Evolutionary conservation across 2,113 vertebrate genomes (phyloP).

Genomic region (Picathartes gymnocephalus): DNA sequence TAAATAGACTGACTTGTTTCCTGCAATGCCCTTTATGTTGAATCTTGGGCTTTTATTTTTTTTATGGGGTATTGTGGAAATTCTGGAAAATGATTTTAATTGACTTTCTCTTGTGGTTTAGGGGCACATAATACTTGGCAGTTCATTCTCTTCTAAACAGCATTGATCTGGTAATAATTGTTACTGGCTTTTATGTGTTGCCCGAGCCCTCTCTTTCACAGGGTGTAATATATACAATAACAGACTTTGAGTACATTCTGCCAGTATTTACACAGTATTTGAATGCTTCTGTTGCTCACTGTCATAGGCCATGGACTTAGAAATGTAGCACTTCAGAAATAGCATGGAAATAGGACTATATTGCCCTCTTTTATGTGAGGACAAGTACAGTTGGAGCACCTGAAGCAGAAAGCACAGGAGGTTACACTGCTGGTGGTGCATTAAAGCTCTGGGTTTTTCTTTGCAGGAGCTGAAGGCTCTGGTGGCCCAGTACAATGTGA

Average conservation of each 20-base stretch:
- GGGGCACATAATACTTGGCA: conserved; percentile 6
- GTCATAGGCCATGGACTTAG: background rate
- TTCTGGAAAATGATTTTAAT: conserved; percentile 49
- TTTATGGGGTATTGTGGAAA: conserved; percentile 9
- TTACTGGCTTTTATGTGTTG: conserved; percentile 15
- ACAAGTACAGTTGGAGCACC: background rate
- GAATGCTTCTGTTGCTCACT: background rate
- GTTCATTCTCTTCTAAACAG: background rate
- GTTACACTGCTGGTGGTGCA: background rate
- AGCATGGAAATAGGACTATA: fast-evolving
- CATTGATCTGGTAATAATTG: conserved; percentile 42
- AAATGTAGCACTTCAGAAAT: background rate
- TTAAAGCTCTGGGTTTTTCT: background rate
- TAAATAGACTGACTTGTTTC: conserved; percentile 28
- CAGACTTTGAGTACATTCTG: background rate
- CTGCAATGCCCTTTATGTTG: background rate
- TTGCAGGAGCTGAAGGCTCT: conserved; percentile 83
- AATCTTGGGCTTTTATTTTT: conserved; percentile 6
- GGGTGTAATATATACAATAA: background rate
- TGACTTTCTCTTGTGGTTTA: conserved; percentile 37
- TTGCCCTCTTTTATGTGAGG: background rate
- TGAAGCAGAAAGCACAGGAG: background rate
- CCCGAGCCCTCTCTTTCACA: background rate
- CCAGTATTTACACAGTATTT: background rate
- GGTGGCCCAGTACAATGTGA: conserved; percentile 69